Conservation (phyloP, 2,888 invertebrate species). For the Sarcophaga caerulescens region DNA sequence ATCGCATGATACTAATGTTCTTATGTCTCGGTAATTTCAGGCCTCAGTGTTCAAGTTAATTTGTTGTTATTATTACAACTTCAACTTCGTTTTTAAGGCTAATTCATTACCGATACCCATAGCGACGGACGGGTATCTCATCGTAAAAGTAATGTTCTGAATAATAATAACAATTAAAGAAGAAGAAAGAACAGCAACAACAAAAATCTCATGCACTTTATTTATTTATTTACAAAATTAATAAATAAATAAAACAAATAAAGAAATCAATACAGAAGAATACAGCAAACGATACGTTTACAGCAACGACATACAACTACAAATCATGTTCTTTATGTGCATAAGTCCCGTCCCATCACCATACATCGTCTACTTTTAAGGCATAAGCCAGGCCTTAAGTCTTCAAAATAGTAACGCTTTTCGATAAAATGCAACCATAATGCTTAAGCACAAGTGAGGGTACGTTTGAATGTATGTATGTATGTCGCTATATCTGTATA, state of each 20-base stretch:
- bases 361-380: too few species aligned
- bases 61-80: background rate
- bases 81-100: background rate
- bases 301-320: background rate
- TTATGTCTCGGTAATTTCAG: background rate
- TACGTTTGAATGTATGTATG: conserved; percentile 29
- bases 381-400: conserved; percentile 48
- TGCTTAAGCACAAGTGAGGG: background rate
- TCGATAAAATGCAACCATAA: background rate
- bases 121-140: background rate
- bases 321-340: conserved; percentile 15
- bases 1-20: too few species aligned
- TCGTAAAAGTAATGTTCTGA: conserved; percentile 38
- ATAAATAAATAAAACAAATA: conserved; percentile 27
- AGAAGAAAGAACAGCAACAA: conserved; percentile 19
- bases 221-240: background rate
- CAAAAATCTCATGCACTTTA: background rate
- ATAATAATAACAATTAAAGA: conserved; percentile 40
- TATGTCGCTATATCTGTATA: background rate
- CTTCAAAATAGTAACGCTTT: background rate
- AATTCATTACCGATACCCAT: background rate
- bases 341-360: background rate
- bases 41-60: background rate
- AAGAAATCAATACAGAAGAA: background rate
- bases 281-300: background rate